A percentile compares a stretch with the other conserved stretches of the same genome.
phyloP scores from a whole-genome alignment of 2,113 vertebrate genomes.

The Xyliphius kryptos region DNA sequence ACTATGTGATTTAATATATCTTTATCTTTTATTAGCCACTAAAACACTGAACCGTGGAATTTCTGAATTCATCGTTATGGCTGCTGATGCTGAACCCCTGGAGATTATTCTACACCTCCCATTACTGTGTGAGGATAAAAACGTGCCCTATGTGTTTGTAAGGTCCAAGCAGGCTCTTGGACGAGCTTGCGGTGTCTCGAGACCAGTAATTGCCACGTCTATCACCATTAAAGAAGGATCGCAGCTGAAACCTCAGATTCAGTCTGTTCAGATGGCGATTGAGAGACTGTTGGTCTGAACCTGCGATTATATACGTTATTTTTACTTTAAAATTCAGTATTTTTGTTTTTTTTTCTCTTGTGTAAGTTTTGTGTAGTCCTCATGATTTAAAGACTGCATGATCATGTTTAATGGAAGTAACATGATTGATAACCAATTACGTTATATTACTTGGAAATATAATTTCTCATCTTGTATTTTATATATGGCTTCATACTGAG shows the following conservation, averaged over 20 bases:
- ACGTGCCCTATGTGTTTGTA: slow-evolving; percentile 93
- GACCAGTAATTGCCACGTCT: slow-evolving; percentile 90
- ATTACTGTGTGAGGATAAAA: slow-evolving; percentile 93
- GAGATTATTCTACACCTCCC: slow-evolving; percentile 97
- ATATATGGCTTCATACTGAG: too few relatives aligned
- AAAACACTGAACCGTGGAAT: slow-evolving; percentile 97
- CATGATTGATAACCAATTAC: too few relatives aligned
- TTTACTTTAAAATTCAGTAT: too few relatives aligned
- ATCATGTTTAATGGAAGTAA: too few relatives aligned
- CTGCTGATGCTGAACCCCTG: slow-evolving; percentile 90
- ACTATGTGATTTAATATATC: too few relatives aligned
- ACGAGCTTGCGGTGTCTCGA: slow-evolving; percentile 87
- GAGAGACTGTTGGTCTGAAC: slow-evolving; percentile 91
- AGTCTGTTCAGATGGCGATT: slow-evolving; percentile 89
- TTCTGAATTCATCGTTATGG: slow-evolving; percentile 96
- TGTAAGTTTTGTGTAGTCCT: too few relatives aligned
- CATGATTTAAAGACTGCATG: too few relatives aligned
- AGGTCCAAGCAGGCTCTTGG: slow-evolving; percentile 96
- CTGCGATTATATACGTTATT: too few relatives aligned
- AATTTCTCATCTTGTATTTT: too few relatives aligned
- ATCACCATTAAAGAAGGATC: slow-evolving; percentile 97
- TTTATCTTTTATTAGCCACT: slow-evolving; percentile 69
- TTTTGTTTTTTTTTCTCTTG: too few relatives aligned
- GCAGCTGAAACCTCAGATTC: slow-evolving; percentile 95
- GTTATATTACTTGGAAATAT: too few relatives aligned